Evolutionary conservation across 2,113 vertebrate genomes (phyloP), one percentile per base, ranked within the genome.

Genomic region (Alethe diademata): DNA sequence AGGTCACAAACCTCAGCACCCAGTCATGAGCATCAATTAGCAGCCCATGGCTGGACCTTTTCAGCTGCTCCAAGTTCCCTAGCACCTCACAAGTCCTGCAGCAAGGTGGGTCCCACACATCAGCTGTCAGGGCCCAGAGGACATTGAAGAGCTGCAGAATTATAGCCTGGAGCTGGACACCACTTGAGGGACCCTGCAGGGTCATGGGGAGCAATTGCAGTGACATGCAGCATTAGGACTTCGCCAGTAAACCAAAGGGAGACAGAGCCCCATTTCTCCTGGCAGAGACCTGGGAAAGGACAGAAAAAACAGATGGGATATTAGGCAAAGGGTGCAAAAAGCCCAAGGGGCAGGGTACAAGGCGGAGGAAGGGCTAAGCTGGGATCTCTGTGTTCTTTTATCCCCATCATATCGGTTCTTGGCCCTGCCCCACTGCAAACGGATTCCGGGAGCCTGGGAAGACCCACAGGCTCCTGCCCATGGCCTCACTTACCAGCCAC

Each of bases 401-500:
- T 25, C 19, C 26, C 19, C 17, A 12, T 20, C 8, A 4, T 33
- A 50, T 35, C 19, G 45, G 12, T 22, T 45, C 64, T 70, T 53
- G 31, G 7, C 35, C 38, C 25, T 64, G 43, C 5, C 50, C 42
- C 18, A 25, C 54, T 11, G 6, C n/a, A 35, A 20, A 66, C 38
- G 43, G 24, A 15, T 28, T 26, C 4, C 6, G 14, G 29, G 9
- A 78, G 33, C 29, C 43, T 4, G 2, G 20, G 23, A 83, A 24
- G 51, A 70, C 9, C 7, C 31, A 35, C 2, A 0, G 15, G 25
- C 8, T 26, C 35, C 25, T 3, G 1, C 23, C 22, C 12, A 1
- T 6, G 13, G 4, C 18, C 26, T 13, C 36, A 94, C 95, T 99
- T 92, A 99, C 98, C 98, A 98, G 91, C 98, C 98, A 99, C 98